phyloP scores from a whole-genome alignment of 64 coral and sea anemone species.

The Porites lutea region DNA sequence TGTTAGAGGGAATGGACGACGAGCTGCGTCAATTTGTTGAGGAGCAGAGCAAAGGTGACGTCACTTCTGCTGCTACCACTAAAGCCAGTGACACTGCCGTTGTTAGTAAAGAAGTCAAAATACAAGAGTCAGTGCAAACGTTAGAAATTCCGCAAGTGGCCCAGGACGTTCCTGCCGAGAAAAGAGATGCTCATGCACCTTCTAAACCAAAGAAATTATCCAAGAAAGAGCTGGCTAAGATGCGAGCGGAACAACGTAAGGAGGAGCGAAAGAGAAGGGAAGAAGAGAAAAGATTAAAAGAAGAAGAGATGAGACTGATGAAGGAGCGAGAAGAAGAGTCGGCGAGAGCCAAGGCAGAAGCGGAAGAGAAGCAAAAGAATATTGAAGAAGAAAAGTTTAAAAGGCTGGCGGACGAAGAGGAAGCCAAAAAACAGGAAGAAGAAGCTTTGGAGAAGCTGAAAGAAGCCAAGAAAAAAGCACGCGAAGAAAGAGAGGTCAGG shows the following conservation, averaged over 20 bases:
- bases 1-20: constrained; percentile 90
- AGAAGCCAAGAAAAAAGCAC: constrained; percentile 86
- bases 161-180: constrained; percentile 36
- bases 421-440: constrained; percentile 76
- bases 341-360: constrained; percentile 49
- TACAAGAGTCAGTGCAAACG: not conserved
- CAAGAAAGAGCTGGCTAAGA: constrained; percentile 81
- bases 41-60: constrained; percentile 49
- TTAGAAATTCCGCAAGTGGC: constrained; percentile 67
- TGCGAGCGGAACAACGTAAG: constrained; percentile 77
- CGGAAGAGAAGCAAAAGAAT: constrained; percentile 73
- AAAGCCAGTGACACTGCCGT: not conserved
- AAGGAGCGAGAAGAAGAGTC: constrained; percentile 69
- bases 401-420: constrained; percentile 87
- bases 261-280: constrained; percentile 75
- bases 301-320: constrained; percentile 69
- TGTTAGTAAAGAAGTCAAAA: constrained; percentile 24
- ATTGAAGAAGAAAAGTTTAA: constrained; percentile 85
- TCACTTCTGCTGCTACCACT: not conserved
- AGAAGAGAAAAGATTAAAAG: constrained; percentile 74
- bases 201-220: constrained; percentile 78
- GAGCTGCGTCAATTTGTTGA: constrained; percentile 83
- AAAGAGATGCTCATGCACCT: constrained; percentile 83
- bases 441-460: constrained; percentile 91
- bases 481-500: constrained; percentile 85